A percentile compares a stretch with the other conserved stretches of the same genome.
Evolutionary conservation across 2,113 vertebrate species (phyloP).

Genomic region (Chaetorhynchus papuensis): DNA sequence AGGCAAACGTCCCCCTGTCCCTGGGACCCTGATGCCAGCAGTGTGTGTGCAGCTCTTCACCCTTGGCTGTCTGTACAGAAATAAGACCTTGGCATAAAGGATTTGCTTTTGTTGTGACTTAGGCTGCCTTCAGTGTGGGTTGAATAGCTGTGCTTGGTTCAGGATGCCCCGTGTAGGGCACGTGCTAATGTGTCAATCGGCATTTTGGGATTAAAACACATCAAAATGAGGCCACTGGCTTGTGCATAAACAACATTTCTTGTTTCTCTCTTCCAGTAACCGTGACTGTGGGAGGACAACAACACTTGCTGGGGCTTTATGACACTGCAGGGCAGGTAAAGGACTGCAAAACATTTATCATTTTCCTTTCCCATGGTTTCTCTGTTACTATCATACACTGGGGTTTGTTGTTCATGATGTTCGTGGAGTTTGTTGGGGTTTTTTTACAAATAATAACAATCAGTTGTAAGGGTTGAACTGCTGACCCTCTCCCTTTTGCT

Average conservation of each 20-base stretch:
- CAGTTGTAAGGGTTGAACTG: neutral
- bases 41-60: neutral
- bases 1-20: neutral
- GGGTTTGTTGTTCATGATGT: neutral
- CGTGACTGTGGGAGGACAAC: conserved; percentile 85
- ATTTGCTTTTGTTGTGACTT: neutral
- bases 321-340: conserved; percentile 89
- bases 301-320: conserved; percentile 85
- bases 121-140: neutral
- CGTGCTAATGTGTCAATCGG: neutral
- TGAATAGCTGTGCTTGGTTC: neutral
- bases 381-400: neutral
- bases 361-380: neutral
- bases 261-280: conserved; percentile 76
- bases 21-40: neutral
- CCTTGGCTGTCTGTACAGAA: neutral
- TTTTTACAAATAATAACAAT: neutral
- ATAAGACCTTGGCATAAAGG: neutral
- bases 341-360: neutral
- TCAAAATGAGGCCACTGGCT: neutral
- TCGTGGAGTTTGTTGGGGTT: neutral
- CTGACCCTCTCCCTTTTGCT: neutral
- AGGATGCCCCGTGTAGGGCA: neutral
- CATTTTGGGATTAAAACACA: neutral
- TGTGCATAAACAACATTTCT: neutral